phyloP scores from a whole-genome alignment of 2,888 invertebrate genomes.

The Formica aserva region DNA sequence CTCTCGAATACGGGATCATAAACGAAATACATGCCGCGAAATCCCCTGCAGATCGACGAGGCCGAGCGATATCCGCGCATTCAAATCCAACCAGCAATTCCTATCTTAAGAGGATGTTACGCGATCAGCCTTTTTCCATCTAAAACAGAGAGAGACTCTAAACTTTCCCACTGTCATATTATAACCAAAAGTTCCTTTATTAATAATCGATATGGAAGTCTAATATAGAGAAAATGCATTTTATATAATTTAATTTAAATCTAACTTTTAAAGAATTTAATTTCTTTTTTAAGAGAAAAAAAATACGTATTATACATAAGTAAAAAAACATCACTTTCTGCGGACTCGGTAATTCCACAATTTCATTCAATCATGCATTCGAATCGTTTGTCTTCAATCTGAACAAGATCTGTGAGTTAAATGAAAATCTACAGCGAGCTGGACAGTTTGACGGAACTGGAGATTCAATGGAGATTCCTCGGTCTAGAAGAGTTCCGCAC shows the following conservation, averaged over 20 bases:
- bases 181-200: slow-evolving; percentile 1
- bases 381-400: slow-evolving; percentile 17
- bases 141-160: not conserved
- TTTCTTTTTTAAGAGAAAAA: not conserved
- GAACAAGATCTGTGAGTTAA: slow-evolving; percentile 5
- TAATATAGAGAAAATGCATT: not conserved
- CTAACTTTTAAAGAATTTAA: not conserved
- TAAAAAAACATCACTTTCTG: slow-evolving; percentile 11
- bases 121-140: slow-evolving; percentile 11
- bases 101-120: not conserved
- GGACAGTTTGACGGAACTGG: slow-evolving; percentile 1
- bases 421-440: slow-evolving; percentile 11
- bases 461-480: slow-evolving; percentile 5
- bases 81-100: slow-evolving; percentile 16
- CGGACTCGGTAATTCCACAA: slow-evolving; percentile 15
- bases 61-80: slow-evolving; percentile 26
- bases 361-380: slow-evolving; percentile 3
- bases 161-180: not conserved
- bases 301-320: not conserved
- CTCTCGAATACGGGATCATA: slow-evolving; percentile 10
- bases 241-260: slow-evolving; percentile 16
- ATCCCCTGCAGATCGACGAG: slow-evolving; percentile 33
- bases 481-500: slow-evolving; percentile 22
- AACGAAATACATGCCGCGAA: slow-evolving; percentile 27
- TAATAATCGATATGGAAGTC: not conserved